These are phyloP conservation scores for Kryphioiulus occultus DNA, from an alignment of 2,888 invertebrate species.

Conservation along the genomic window DNA sequence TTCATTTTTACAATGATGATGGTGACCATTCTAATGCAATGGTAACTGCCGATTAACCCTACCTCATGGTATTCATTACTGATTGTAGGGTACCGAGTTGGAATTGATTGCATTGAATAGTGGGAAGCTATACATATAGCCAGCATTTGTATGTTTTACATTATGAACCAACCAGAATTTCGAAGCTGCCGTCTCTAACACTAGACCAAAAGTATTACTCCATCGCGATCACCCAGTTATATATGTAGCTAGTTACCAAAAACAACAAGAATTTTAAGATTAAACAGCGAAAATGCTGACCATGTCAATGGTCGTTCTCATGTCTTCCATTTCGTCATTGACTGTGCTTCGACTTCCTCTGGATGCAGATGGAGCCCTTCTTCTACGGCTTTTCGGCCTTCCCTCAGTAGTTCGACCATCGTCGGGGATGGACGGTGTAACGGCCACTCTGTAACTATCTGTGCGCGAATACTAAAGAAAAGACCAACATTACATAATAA, in stretches of 20 bases:
- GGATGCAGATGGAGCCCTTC: slow-evolving; percentile 49
- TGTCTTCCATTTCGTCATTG: slow-evolving; percentile 52
- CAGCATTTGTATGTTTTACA: too few relatives aligned
- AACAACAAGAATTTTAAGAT: background rate
- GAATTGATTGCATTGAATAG: too few relatives aligned
- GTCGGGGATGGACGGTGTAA: slow-evolving; percentile 52
- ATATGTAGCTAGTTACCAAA: background rate
- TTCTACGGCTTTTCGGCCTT: slow-evolving; percentile 52
- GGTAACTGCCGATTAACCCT: too few relatives aligned
- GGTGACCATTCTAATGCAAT: too few relatives aligned
- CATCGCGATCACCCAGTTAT: background rate
- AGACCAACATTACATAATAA: background rate
- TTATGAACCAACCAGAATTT: too few relatives aligned
- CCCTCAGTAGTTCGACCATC: slow-evolving; percentile 52
- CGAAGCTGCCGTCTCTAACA: too few relatives aligned
- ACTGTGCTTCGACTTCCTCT: slow-evolving; percentile 53
- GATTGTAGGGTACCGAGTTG: too few relatives aligned
- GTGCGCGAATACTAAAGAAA: slow-evolving; percentile 41
- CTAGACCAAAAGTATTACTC: background rate
- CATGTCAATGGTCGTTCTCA: slow-evolving; percentile 52
- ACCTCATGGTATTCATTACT: too few relatives aligned
- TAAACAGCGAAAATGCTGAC: slow-evolving; percentile 1
- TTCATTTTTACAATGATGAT: too few relatives aligned
- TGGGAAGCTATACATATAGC: too few relatives aligned
- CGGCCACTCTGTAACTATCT: slow-evolving; percentile 54